Evolutionary conservation across 2,113 vertebrate genomes (phyloP).

Genomic region (Zapus hudsonius): DNA sequence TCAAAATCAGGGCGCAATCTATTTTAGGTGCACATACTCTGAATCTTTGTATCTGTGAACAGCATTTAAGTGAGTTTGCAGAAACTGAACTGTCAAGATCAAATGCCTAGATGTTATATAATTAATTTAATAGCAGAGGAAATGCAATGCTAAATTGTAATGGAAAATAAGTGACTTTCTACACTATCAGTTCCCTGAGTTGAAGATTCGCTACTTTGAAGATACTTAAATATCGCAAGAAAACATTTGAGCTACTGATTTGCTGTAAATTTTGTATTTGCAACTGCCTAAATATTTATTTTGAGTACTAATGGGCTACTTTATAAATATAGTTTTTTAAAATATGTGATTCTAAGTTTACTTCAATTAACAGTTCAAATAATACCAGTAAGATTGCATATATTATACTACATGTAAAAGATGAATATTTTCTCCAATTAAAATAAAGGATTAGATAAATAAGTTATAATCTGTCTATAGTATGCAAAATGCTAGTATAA

Average conservation of each 20-base stretch:
- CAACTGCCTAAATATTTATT: neutral
- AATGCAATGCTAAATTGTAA: neutral
- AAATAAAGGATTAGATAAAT: conserved; percentile 77
- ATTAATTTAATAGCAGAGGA: neutral
- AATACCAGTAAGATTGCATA: conserved; percentile 78
- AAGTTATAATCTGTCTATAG: conserved; percentile 59
- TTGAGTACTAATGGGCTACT: neutral
- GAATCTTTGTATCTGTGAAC: neutral
- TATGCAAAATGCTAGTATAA: conserved; percentile 58
- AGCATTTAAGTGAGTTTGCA: conserved; percentile 4
- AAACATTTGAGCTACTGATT: neutral
- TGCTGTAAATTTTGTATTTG: neutral
- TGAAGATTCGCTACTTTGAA: conserved; percentile 22
- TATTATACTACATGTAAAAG: conserved; percentile 78
- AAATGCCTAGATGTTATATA: neutral
- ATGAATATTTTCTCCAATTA: conserved; percentile 77
- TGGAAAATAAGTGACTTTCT: neutral
- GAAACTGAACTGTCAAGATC: neutral
- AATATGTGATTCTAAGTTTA: conserved; percentile 21
- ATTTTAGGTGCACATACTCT: neutral
- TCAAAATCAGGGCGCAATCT: conserved; percentile 24
- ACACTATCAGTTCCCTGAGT: neutral
- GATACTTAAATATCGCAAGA: conserved; percentile 9
- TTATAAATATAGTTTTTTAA: neutral
- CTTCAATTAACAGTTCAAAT: conserved; percentile 81